Percentiles rank a stretch among this genome's conserved stretches.
Evolutionary conservation across 2,888 invertebrate species (phyloP).

Genomic region (Muscina levida): DNA sequence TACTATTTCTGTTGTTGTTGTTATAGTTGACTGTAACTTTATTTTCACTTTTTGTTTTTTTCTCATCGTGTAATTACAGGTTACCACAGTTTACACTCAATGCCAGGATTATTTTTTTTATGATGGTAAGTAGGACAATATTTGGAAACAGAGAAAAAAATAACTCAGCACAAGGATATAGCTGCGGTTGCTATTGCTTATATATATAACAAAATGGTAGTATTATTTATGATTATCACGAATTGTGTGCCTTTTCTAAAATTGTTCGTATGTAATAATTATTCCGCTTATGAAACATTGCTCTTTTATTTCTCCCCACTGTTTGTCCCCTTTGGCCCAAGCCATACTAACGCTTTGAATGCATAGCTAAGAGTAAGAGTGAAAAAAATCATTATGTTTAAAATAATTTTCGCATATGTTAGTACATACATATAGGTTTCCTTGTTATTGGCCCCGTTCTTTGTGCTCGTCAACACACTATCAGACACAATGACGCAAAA

Average conservation of each 20-base stretch:
- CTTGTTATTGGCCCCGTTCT: background rate
- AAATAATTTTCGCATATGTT: background rate
- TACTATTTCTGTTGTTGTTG: too few species aligned
- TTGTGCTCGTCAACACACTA: too few species aligned
- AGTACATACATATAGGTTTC: too few species aligned
- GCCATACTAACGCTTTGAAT: constrained; percentile 32
- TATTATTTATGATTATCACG: background rate
- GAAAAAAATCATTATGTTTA: background rate
- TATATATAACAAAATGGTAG: too few species aligned
- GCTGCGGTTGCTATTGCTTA: too few species aligned
- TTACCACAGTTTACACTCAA: constrained; percentile 94
- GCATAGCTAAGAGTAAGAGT: too few species aligned
- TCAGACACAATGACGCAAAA: background rate
- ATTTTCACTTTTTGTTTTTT: constrained; percentile 46
- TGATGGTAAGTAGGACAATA: constrained; percentile 85
- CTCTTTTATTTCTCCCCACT: background rate
- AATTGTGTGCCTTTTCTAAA: background rate
- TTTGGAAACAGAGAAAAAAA: background rate
- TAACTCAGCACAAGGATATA: too few species aligned
- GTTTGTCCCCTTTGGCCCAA: constrained; percentile 24
- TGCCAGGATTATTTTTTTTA: constrained; percentile 93
- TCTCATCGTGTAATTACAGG: constrained; percentile 81
- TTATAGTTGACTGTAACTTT: constrained; percentile 8
- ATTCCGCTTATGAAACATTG: background rate
- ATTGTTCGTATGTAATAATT: background rate